phyloP scores from a whole-genome alignment of 1,140 invertebrate species.

The Pomacea maculata region DNA sequence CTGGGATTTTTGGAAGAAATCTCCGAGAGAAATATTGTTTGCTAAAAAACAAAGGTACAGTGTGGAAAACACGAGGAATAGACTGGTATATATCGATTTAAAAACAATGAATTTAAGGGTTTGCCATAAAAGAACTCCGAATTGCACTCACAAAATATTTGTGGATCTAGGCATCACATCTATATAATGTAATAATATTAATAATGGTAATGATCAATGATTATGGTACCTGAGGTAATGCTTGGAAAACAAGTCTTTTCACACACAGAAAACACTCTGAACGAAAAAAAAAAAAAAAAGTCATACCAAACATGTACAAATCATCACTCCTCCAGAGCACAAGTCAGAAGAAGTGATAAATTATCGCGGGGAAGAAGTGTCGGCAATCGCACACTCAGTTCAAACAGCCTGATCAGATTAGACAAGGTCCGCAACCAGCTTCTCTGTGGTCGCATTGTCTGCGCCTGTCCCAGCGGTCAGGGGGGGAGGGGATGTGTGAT shows the following conservation, averaged over 20 bases:
- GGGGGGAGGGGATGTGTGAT: too few relatives aligned
- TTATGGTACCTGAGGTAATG: slow-evolving; percentile 17
- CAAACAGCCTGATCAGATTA: too few relatives aligned
- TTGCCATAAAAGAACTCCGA: slow-evolving; percentile 9
- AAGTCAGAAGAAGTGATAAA: too few relatives aligned
- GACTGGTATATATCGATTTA: neutral
- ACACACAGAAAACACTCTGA: slow-evolving; percentile 22
- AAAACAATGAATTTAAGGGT: neutral
- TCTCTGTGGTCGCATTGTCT: too few relatives aligned
- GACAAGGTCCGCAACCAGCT: too few relatives aligned
- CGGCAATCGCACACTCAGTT: too few relatives aligned
- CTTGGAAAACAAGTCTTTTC: slow-evolving; percentile 21
- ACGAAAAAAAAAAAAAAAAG: slow-evolving; percentile 1
- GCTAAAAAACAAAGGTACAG: neutral
- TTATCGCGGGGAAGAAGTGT: too few relatives aligned
- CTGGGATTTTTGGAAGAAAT: too few relatives aligned
- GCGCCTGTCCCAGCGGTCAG: too few relatives aligned
- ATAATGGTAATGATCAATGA: slow-evolving; percentile 19
- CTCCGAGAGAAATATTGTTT: too few relatives aligned
- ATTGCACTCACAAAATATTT: slow-evolving; percentile 16
- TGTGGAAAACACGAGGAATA: slow-evolving; percentile 1
- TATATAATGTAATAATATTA: slow-evolving; percentile 17
- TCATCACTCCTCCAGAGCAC: neutral
- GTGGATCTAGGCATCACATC: slow-evolving; percentile 18
- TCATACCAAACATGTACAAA: slow-evolving; percentile 16